phyloP scores from a whole-genome alignment of 2,797 vertebrate species.

The Zonotrichia albicollis region DNA sequence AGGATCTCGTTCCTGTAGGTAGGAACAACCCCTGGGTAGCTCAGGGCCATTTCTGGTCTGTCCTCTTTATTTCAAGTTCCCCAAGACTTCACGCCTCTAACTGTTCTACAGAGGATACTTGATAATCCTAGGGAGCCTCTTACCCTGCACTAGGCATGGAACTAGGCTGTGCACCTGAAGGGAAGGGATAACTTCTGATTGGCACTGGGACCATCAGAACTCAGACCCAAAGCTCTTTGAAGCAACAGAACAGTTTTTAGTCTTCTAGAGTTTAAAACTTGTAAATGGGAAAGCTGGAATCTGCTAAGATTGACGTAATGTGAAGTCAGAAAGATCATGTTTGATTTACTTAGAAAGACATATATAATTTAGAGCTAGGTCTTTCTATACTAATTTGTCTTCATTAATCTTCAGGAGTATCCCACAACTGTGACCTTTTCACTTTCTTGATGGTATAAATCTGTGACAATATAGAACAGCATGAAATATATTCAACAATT shows the following conservation, averaged over 20 bases:
- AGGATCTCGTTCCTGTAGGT: neutral
- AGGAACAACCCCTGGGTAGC: neutral
- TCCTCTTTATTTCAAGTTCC: neutral
- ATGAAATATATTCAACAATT: neutral
- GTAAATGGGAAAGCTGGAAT: neutral
- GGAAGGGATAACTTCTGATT: neutral
- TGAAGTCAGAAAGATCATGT: neutral
- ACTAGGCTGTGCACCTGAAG: neutral
- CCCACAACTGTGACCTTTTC: neutral
- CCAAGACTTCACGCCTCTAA: neutral
- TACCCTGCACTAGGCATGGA: neutral
- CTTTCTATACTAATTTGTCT: neutral
- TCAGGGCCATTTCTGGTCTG: neutral
- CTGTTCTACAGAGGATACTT: neutral
- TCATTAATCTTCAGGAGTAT: neutral
- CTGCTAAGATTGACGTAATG: neutral
- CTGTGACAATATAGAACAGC: neutral
- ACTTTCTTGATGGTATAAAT: neutral
- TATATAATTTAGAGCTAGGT: neutral
- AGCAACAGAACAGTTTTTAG: neutral
- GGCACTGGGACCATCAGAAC: neutral
- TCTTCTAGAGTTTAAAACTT: neutral
- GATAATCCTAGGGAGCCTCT: neutral
- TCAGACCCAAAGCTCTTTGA: neutral
- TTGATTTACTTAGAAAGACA: neutral